These are phyloP conservation scores for Phyllotis vaccarum DNA, from an alignment of 2,797 vertebrate genomes.

Conservation along the genomic window DNA sequence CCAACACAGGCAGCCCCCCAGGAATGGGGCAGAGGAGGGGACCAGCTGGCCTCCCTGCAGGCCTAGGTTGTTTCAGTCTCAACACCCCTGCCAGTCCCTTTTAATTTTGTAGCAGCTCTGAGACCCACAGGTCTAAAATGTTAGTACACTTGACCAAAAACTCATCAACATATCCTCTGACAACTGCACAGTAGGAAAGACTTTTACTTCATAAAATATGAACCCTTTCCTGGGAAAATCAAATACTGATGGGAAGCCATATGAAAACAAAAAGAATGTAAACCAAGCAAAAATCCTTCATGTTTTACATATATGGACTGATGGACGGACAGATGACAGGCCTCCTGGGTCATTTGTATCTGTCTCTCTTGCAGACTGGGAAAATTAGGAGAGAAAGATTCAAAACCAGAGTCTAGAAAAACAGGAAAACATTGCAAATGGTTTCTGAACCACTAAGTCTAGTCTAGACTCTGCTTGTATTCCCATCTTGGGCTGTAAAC, in stretches of 20 bases:
- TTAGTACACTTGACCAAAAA: neutral
- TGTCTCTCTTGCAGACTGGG: neutral
- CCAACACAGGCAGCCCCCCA: neutral
- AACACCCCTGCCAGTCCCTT: neutral
- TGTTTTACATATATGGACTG: neutral
- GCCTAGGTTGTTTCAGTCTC: neutral
- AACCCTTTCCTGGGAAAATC: neutral
- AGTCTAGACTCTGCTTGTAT: conserved; percentile 15
- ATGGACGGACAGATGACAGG: neutral
- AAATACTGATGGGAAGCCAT: neutral
- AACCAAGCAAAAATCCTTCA: conserved; percentile 2
- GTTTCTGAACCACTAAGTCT: neutral
- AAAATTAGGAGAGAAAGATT: conserved; percentile 10
- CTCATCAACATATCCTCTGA: neutral
- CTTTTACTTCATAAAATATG: neutral
- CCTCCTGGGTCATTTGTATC: neutral
- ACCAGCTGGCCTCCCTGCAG: neutral
- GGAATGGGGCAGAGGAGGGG: neutral
- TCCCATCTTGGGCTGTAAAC: neutral
- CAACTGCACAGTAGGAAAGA: neutral
- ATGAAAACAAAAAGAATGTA: neutral
- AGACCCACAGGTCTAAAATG: neutral
- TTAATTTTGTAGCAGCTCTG: neutral
- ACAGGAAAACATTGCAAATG: conserved; percentile 42
- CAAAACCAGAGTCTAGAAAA: conserved; percentile 28